phyloP scores from a whole-genome alignment of 2,113 vertebrate species.

The Neodontobutis hainanensis region DNA sequence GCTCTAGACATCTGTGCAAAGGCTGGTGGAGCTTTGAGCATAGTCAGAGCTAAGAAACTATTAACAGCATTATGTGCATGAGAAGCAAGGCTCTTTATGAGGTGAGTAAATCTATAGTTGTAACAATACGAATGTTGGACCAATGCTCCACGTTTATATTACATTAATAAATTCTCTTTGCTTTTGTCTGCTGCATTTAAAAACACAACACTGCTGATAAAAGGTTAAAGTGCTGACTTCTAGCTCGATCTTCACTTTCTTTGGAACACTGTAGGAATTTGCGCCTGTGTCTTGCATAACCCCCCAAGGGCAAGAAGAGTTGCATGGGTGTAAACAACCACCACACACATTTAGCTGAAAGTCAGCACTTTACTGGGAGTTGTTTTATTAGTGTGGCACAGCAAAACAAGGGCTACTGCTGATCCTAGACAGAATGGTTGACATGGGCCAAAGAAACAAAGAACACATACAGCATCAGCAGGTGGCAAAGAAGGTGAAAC shows the following conservation, averaged over 20 bases:
- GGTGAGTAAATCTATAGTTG: background rate
- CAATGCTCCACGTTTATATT: background rate
- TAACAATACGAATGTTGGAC: background rate
- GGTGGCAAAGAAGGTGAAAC: background rate
- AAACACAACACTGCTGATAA: constrained; percentile 1
- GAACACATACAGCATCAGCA: constrained; percentile 5
- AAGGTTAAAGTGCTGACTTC: constrained; percentile 27
- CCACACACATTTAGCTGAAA: constrained; percentile 12
- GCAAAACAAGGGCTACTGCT: constrained; percentile 6
- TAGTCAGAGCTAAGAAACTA: background rate
- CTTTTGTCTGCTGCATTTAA: background rate
- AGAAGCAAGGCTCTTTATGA: background rate
- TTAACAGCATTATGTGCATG: background rate
- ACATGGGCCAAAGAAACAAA: background rate
- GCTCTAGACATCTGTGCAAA: background rate
- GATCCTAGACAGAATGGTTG: background rate
- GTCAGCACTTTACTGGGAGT: constrained; percentile 13
- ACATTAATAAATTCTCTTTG: background rate
- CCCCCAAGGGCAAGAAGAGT: background rate
- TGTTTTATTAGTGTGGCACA: constrained; percentile 10
- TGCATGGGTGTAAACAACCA: constrained; percentile 9
- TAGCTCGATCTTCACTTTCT: background rate
- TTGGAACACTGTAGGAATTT: background rate
- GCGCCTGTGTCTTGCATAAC: background rate
- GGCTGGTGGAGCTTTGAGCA: too few species aligned